phyloP scores from a whole-genome alignment of 53 echinoderm and acorn worm species.

The Arbacia lixula region DNA sequence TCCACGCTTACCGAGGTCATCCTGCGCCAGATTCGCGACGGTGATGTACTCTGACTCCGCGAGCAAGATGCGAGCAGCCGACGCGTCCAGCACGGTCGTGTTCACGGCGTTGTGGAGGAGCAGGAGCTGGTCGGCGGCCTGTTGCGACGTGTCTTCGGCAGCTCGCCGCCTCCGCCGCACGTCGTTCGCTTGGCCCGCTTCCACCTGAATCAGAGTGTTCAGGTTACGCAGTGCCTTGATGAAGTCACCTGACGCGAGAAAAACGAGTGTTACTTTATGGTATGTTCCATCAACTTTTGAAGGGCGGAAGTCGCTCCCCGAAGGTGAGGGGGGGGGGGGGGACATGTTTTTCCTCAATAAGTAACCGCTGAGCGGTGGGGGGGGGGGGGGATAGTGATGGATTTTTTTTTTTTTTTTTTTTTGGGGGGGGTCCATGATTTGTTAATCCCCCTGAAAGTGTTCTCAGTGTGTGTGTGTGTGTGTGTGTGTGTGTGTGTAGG shows the following conservation, averaged over 20 bases:
- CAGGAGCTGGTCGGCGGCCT: background rate
- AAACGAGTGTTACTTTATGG: no score
- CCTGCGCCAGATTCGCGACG: background rate
- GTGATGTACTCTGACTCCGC: background rate
- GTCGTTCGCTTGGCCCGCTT: background rate
- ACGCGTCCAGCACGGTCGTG: background rate
- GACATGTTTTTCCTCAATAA: no score
- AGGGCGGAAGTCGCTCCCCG: no score
- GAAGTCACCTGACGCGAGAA: background rate
- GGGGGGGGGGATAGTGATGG: no score
- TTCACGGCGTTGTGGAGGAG: background rate
- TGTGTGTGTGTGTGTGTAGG: no score
- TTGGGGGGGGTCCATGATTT: no score
- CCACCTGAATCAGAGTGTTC: background rate
- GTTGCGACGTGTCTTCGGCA: background rate
- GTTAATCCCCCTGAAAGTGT: no score
- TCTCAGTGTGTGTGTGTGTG: no score
- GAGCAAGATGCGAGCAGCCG: background rate
- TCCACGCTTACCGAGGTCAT: constrained; percentile 27
- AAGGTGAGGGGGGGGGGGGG: no score
- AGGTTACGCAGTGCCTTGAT: background rate
- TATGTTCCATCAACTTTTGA: no score
- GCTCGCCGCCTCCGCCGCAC: background rate
- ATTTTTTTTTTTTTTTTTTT: no score
- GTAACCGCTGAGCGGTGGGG: no score